Evolutionary conservation across 1,140 invertebrate species (phyloP), one percentile per base, ranked within the genome.

Genomic region (Nylanderia fulva): DNA sequence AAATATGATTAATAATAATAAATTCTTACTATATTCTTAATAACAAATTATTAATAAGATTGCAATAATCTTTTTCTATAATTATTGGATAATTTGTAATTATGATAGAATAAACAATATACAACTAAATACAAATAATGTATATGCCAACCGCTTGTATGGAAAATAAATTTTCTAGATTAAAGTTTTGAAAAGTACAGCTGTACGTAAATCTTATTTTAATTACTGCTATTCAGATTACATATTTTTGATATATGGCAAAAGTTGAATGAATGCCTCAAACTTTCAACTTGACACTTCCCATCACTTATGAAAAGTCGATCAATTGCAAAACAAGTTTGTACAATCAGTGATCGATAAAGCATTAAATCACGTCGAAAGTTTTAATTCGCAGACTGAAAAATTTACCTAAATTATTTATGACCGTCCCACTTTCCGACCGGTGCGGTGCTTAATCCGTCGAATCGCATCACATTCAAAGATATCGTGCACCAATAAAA

Each of bases 351-450:
- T 54, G 21, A 79, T 79, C 75, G 61, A 79, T 68, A 39, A 33
- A 42, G 68, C 63, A 39, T 69, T 69, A 79, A 79, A 79, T 79
- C 76, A 79, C 63, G 45, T 39, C 63, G 21, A 2, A 79, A 79
- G 29, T 79, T 79, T 79, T 36, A 39, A 68, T 68, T 54, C 13
- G 15, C 33, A 33, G 52, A n/a, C 0, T 69, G 33, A 79, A 79
- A 79, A 79, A 79, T 79, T 79, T 54, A 42, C 33, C 33, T 52
- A 48, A 68, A 79, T 79, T 79, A 79, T 79, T 79, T 79, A 79
- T 69, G 45, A 9, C 63, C 36, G 63, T 56, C 21, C 42, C 45
- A 42, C 33, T 68, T 54, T 79, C 63, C 24, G 42, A 52, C 45
- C 45, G 63, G 33, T 29, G 45, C 63, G 48, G 63, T 48, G 76